Evolutionary conservation across 2,888 invertebrate genomes (phyloP).

Genomic region (Pelosia muscerda): DNA sequence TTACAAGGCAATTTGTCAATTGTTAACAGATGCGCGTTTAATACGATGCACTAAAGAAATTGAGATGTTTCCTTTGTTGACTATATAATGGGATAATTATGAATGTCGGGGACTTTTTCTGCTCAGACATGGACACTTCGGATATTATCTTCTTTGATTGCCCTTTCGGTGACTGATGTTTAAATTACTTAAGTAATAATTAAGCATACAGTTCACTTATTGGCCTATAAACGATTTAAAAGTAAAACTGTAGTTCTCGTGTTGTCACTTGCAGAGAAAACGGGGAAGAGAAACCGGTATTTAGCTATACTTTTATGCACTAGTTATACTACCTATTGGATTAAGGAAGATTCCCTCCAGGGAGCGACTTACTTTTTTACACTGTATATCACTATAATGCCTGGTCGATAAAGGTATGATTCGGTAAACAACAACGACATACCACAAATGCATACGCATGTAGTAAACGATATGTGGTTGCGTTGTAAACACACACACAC

Average conservation of each 20-base stretch:
- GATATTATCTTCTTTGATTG: not conserved
- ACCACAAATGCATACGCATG: no score
- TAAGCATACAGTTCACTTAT: not conserved
- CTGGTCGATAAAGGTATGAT: no score
- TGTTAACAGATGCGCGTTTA: not conserved
- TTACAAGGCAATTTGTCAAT: constrained; percentile 31
- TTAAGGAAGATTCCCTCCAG: no score
- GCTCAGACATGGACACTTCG: not conserved
- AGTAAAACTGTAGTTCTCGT: not conserved
- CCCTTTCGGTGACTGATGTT: not conserved
- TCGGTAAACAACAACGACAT: no score
- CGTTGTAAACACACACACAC: no score
- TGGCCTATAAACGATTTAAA: not conserved
- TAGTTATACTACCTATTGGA: no score
- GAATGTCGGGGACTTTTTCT: not conserved
- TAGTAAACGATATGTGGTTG: no score
- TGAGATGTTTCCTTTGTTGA: constrained; percentile 4
- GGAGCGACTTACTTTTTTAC: no score
- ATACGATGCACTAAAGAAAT: not conserved
- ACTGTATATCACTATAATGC: no score
- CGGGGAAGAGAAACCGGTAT: no score
- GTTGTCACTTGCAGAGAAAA: no score
- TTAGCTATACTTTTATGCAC: no score
- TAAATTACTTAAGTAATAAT: not conserved
- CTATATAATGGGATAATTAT: constrained; percentile 7